Evolutionary conservation across 2,888 invertebrate species (phyloP), one percentile per base, ranked within the genome.

Genomic region (Ceriagrion tenellum): DNA sequence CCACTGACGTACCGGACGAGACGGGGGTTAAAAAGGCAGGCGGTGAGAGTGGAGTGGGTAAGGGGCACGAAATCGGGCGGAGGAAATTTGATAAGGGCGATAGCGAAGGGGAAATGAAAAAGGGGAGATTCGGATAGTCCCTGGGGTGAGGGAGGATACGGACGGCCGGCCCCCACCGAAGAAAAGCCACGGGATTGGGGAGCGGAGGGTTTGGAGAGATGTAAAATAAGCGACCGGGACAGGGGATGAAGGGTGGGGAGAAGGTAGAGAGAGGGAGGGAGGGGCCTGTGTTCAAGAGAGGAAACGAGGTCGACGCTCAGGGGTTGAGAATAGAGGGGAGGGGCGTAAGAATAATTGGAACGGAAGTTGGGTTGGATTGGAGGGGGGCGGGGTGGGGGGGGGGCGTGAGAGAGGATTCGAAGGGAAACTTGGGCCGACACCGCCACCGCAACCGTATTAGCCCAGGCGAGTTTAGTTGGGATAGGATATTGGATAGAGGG

Each of bases 1-100:
- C 47, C 47, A 47, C 47, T 47, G 47, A 47, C 4, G 47, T 47
- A 47, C 47, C 2, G 47, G 47, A 47, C 47, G 47, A 47, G 47
- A 47, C 47, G 47, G 47, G 47, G 47, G 47, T 47, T 47, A 47
- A 47, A 47, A 47, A 47, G 47, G 47, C 47, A 47, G 47, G 47
- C 47, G 8, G 8, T 47, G 47, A 4, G 47, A 8, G 47, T 4
- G 47, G 47, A 47, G 47, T 47, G 47, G 47, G 47, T 47, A 47
- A 23, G 88, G 89, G 55, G n/a, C 12, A 23, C n/a, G 55, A 89
- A 89, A 55, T n/a, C 63, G 93, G 13, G 26, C 20, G 91, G 93
- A 93, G 93, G 93, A 93, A 93, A 93, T 93, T 93, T 93, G 93
- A 93, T 93, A 93, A 93, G 69, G 69, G 47, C 63, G 93, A 69